A percentile compares a stretch with the other conserved stretches of the same genome.
These are phyloP conservation scores for Pipra filicauda DNA, from an alignment of 2,113 vertebrate genomes.

Conservation along the genomic window DNA sequence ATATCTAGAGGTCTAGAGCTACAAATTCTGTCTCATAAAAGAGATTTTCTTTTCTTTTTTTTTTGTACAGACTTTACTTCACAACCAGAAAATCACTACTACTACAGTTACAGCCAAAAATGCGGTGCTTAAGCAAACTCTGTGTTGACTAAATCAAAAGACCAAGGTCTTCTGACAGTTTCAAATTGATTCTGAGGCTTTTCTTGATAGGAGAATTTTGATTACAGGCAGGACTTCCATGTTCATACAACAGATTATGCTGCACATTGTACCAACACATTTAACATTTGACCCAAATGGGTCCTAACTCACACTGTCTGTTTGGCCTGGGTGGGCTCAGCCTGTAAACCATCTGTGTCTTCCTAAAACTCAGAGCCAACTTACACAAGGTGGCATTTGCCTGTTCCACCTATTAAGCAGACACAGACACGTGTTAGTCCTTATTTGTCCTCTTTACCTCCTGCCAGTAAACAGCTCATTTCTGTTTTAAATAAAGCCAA, in stretches of 20 bases:
- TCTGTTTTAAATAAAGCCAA: slow-evolving; percentile 42
- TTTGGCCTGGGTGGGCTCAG: neutral
- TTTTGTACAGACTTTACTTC: neutral
- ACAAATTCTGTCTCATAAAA: neutral
- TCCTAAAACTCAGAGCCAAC: neutral
- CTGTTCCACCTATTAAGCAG: neutral
- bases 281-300: neutral
- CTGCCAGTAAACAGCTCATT: slow-evolving; percentile 8
- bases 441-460: neutral
- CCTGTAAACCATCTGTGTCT: neutral
- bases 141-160: neutral
- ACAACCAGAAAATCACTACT: neutral
- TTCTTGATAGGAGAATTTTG: neutral
- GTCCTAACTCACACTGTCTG: neutral
- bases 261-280: neutral
- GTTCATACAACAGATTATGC: neutral
- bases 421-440: neutral
- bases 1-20: neutral
- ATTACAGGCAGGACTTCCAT: neutral
- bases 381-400: neutral
- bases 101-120: neutral
- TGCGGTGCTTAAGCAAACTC: neutral
- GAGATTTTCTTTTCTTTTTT: neutral
- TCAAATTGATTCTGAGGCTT: neutral
- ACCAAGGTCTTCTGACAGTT: neutral